phyloP scores from a whole-genome alignment of 2,113 vertebrate genomes.

The Alethe castanea region DNA sequence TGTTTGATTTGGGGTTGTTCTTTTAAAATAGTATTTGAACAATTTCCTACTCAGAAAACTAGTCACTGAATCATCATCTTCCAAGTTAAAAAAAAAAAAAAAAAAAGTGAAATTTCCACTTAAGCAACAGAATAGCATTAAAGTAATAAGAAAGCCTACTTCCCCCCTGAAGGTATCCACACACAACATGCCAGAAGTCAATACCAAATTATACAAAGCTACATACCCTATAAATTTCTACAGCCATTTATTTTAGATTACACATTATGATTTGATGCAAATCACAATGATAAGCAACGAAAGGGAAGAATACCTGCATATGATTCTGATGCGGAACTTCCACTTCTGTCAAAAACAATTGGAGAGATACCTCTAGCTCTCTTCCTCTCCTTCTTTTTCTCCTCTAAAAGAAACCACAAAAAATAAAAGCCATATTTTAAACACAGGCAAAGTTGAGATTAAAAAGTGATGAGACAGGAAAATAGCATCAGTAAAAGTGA shows the following conservation, averaged over 20 bases:
- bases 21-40: constrained; percentile 58
- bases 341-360: constrained; percentile 91
- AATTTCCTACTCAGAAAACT: constrained; percentile 82
- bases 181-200: constrained; percentile 78
- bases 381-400: constrained; percentile 87
- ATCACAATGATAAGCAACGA: neutral
- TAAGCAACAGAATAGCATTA: constrained; percentile 81
- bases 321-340: constrained; percentile 89
- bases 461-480: neutral
- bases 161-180: constrained; percentile 66
- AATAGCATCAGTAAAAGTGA: neutral
- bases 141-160: constrained; percentile 77
- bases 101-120: constrained; percentile 76
- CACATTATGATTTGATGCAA: constrained; percentile 15
- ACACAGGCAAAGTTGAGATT: neutral
- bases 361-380: constrained; percentile 90
- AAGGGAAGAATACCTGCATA: constrained; percentile 82
- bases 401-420: constrained; percentile 62
- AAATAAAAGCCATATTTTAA: neutral
- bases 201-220: constrained; percentile 63
- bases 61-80: constrained; percentile 85
- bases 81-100: constrained; percentile 68
- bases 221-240: constrained; percentile 52
- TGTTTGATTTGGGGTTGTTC: constrained; percentile 54
- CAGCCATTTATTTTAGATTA: constrained; percentile 32